Conservation (phyloP, 1,140 invertebrate genomes). For the Neodiprion lecontei region DNA sequence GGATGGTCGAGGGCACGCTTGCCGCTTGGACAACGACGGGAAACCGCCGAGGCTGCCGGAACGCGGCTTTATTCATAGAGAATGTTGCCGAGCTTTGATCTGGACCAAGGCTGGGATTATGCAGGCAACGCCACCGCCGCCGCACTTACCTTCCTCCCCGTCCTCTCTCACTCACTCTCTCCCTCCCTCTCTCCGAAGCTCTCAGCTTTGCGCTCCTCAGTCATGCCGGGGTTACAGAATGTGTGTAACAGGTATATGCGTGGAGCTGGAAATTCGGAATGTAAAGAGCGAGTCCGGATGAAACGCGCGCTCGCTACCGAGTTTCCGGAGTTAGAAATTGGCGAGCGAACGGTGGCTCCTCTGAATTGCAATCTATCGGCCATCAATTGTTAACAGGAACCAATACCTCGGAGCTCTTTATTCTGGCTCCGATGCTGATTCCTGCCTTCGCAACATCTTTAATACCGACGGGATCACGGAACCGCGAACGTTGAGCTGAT, state of each 20-base stretch:
- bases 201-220: too few relatives aligned
- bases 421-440: neutral
- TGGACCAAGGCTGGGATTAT: neutral
- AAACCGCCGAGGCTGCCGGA: neutral
- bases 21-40: neutral
- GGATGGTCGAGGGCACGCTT: neutral
- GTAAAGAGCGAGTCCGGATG: neutral
- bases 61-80: too few relatives aligned
- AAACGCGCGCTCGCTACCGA: neutral
- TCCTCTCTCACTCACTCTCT: too few relatives aligned
- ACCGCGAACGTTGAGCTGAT: neutral
- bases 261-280: neutral
- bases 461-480: neutral
- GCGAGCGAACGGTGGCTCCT: neutral
- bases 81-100: conserved; percentile 1
- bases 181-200: too few relatives aligned
- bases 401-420: neutral
- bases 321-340: neutral
- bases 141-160: too few relatives aligned
- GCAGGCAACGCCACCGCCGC: neutral
- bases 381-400: neutral
- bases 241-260: too few relatives aligned
- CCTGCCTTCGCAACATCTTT: neutral
- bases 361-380: neutral
- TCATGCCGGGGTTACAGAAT: too few relatives aligned